Evolutionary conservation across 2,888 invertebrate genomes (phyloP), one percentile per base, ranked within the genome.

Genomic region (Dermolepida albohirtum): DNA sequence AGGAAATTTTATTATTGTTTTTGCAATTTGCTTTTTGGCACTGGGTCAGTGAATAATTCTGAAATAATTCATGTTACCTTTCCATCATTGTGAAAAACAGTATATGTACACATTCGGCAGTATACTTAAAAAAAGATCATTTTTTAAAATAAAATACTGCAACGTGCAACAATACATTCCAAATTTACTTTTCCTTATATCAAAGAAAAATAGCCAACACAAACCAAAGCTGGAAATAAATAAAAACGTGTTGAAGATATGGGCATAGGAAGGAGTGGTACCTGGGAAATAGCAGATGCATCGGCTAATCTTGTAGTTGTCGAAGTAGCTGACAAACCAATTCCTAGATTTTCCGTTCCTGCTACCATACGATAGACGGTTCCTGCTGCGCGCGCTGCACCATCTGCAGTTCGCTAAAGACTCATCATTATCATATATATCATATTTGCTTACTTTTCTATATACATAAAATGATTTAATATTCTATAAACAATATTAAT

Each of bases 321-420:
- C 82, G 87, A 85, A 71, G 87, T 85, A 82, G 90, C 89, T 81
- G 89, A 88, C 81, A 90, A 85, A 77, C 89, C 90, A 82, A 90
- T 85, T 85, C 89, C 90, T 78, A 90, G 87, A 82, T 89, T 89
- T 86, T 92, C 91, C 74, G 92, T 92, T 81, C 89, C 89, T 76
- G 92, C 91, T 80, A 92, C 89, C 84, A 92, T 89, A 72, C 92
- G 89, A 87, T 91, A 92, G 79, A 92, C 90, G 78, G 90, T 89
- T 79, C 92, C 92, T 71, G 91, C 92, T 78, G 92, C 90, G 82
- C 92, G 87, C 78, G 92, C 92, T 86, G 92, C 89, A 82, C 90
- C 89, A 86, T 91, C 92, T 80, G 92, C 92, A 79, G 92, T 90
- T 83, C 89, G 89, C 92, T 92, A 85, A 83, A 83, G 82, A 82